phyloP scores from a whole-genome alignment of 2,888 invertebrate species.

The Plebejus melissa region DNA sequence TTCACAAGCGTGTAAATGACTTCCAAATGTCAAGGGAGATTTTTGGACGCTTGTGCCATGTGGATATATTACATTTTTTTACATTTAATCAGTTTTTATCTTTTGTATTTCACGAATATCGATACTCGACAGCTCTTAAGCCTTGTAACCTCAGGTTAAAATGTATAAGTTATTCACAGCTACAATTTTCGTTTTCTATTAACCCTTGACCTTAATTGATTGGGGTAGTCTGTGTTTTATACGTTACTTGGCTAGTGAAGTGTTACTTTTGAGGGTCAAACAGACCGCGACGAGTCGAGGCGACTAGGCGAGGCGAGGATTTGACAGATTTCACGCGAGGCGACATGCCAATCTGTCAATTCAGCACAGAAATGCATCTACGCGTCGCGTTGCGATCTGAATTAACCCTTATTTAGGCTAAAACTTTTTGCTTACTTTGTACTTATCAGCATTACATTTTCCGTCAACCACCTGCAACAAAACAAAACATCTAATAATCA shows the following conservation, averaged over 20 bases:
- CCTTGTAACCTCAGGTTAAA: neutral
- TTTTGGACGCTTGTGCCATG: too few relatives aligned
- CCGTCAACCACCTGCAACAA: neutral
- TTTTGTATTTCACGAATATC: neutral
- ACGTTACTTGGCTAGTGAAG: neutral
- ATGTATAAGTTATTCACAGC: neutral
- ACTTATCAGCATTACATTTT: conserved; percentile 2
- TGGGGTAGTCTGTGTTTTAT: neutral
- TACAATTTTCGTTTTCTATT: neutral
- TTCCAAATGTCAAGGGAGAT: too few relatives aligned
- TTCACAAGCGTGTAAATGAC: too few relatives aligned
- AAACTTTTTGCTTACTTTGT: neutral
- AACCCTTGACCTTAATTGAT: neutral
- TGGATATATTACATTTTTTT: too few relatives aligned
- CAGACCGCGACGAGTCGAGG: too few relatives aligned
- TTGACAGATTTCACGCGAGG: too few relatives aligned
- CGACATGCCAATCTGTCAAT: too few relatives aligned
- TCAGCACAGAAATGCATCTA: too few relatives aligned
- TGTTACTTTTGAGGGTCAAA: neutral
- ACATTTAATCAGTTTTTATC: too few relatives aligned
- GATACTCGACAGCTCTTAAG: neutral
- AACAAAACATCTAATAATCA: neutral
- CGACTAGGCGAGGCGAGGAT: too few relatives aligned
- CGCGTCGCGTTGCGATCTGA: too few relatives aligned
- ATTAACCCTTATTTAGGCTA: neutral